Evolutionary conservation across 1,140 invertebrate species (phyloP), one percentile per base, ranked within the genome.

Genomic region (Choristoneura fumiferana): DNA sequence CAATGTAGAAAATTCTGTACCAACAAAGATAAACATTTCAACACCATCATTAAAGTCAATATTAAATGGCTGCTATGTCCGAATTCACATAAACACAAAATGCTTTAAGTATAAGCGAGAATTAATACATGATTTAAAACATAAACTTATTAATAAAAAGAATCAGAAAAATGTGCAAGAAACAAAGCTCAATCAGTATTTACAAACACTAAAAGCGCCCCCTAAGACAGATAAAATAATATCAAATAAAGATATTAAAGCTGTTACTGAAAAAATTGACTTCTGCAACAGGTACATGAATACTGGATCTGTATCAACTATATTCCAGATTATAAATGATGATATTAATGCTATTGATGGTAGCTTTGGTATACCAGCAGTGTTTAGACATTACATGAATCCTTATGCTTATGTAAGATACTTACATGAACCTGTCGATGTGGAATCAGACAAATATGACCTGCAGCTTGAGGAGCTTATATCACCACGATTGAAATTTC

Each of bases 391-490:
- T 1, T 63, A 72, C 14, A 45, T 68, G 17, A 78, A 58, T 35
- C 65, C 71, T 35, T 76, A 76, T 62, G 57, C 71, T 0, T 87
- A 81, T 45, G 63, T 78, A 0, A 68, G 81, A 57, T 71, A 82
- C 57, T 60, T 84, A 10, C 77, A 60, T 40, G 39, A 62, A 0
- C 65, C 81, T 1, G 45, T 65, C 0, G 53, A 68, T 2, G 15
- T 45, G 1, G 33, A n/a, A 53, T 37, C 14, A 1, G 14, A 10
- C 14, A 15, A 57, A 8, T 82, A 77, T 54, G 76, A 87, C 60
- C 58, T 87, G n/a, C 76, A 80, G 29, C 18, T 87, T 1, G 57
- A 78, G 54, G 84, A 87, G 54, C 69, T 53, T 0, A 15, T 83
- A 3, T 57, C 54, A 9, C 81, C 84, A 0, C 14, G 13, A 10